Percentiles rank a stretch among this genome's conserved stretches.
Evolutionary conservation across 2,797 vertebrate genomes (phyloP).

Genomic region (Neosalanx taihuensis): DNA sequence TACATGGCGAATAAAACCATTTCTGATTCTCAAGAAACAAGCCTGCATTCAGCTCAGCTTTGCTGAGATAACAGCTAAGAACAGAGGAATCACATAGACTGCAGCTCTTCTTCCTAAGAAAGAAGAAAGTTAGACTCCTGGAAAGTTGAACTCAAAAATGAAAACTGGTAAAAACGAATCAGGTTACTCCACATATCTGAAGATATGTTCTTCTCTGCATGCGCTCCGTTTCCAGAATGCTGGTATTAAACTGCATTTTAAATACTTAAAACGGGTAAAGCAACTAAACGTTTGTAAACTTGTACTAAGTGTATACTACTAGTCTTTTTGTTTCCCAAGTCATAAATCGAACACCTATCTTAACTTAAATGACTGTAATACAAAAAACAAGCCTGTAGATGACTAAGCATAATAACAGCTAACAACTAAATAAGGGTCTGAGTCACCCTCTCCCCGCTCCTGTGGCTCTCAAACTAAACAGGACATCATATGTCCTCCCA

Average conservation of each 20-base stretch:
- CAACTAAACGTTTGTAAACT: background rate
- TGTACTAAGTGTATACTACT: background rate
- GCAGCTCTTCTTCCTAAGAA: too few species aligned
- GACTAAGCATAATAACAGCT: background rate
- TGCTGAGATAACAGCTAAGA: too few species aligned
- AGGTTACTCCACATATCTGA: too few species aligned
- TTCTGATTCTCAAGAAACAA: background rate
- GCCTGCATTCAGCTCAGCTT: background rate
- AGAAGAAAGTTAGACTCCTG: too few species aligned
- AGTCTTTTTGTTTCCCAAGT: too few species aligned
- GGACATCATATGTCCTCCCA: background rate
- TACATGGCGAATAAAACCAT: too few species aligned
- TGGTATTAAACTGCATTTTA: background rate
- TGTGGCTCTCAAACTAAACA: background rate
- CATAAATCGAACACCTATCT: too few species aligned
- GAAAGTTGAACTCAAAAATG: too few species aligned
- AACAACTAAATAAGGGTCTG: background rate
- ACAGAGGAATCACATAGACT: too few species aligned
- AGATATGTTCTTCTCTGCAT: too few species aligned
- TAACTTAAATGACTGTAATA: background rate
- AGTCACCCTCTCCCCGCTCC: background rate
- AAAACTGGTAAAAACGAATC: too few species aligned
- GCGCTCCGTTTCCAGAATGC: too few species aligned
- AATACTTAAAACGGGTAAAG: background rate
- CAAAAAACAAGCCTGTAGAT: background rate